A percentile compares a stretch with the other conserved stretches of the same genome.
Evolutionary conservation across 64 coral and sea anemone species (phyloP).

Genomic region (Porites australiensis): DNA sequence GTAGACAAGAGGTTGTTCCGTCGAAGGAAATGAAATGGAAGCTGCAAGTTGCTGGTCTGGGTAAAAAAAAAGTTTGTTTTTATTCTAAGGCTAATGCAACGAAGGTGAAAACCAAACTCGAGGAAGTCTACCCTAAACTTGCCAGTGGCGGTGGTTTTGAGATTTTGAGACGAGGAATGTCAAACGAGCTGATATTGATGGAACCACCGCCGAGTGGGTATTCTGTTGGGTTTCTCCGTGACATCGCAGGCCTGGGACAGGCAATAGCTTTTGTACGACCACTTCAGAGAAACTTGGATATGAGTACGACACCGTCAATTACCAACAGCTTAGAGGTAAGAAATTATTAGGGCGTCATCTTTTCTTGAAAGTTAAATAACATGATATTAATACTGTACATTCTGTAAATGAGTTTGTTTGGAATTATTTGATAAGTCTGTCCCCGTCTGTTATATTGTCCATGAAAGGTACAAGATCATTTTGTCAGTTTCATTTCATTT

Average conservation of each 20-base stretch:
- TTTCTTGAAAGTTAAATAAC: too few species aligned
- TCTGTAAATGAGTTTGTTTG: neutral
- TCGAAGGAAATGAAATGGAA: slow-evolving; percentile 54
- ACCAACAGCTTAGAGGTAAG: too few species aligned
- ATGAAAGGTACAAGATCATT: too few species aligned
- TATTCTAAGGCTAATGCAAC: slow-evolving; percentile 31
- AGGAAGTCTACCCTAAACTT: slow-evolving; percentile 49
- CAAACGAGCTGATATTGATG: neutral
- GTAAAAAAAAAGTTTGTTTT: slow-evolving; percentile 37
- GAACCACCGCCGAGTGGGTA: slow-evolving; percentile 22
- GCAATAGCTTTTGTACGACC: too few species aligned
- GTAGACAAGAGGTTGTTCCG: slow-evolving; percentile 38
- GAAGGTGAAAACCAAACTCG: slow-evolving; percentile 33
- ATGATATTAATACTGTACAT: too few species aligned
- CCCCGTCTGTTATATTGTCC: too few species aligned
- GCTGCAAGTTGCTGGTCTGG: slow-evolving; percentile 52
- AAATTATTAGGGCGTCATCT: too few species aligned
- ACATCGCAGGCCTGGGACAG: too few species aligned
- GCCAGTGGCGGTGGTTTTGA: slow-evolving; percentile 50
- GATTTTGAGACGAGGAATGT: slow-evolving; percentile 37
- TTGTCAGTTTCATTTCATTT: too few species aligned
- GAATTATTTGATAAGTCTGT: too few species aligned
- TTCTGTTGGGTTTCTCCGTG: neutral
- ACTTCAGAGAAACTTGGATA: too few species aligned
- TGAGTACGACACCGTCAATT: too few species aligned